Evolutionary conservation across 2,888 invertebrate species (phyloP).

Genomic region (Epistrophe eligans): DNA sequence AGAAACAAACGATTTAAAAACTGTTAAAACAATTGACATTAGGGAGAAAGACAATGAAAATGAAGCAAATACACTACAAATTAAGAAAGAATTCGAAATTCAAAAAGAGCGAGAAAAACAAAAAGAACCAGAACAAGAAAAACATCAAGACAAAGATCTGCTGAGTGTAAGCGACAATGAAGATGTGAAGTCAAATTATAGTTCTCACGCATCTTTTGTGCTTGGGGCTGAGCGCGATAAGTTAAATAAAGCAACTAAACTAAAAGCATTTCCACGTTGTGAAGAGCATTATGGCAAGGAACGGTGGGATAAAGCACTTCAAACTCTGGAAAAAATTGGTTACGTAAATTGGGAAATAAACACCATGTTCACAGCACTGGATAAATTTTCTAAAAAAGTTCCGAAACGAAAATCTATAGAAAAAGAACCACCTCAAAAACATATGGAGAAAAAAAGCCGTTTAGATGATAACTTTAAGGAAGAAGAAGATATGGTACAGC

Average conservation of each 20-base stretch:
- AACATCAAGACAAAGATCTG: not conserved
- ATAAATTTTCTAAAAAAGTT: not conserved
- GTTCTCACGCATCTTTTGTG: not conserved
- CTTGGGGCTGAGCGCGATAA: not conserved
- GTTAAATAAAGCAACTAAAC: not conserved
- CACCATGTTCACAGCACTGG: conserved; percentile 30
- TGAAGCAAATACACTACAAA: not conserved
- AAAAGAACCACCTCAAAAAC: not conserved
- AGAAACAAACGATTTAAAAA: not conserved
- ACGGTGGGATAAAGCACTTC: not conserved
- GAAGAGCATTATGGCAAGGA: conserved; percentile 13
- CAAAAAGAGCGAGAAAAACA: not conserved
- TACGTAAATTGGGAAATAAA: conserved; percentile 49
- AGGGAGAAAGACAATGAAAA: not conserved
- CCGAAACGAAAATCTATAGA: not conserved
- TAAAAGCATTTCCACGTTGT: conserved; percentile 5
- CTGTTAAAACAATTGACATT: not conserved
- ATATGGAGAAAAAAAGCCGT: not conserved
- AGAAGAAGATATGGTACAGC: not conserved
- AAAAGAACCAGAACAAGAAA: not conserved
- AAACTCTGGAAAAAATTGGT: not conserved
- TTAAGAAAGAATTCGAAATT: not conserved
- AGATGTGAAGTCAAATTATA: not conserved
- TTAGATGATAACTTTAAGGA: not conserved
- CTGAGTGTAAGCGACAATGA: not conserved